These are phyloP conservation scores for Gymnothorax javanicus DNA, from an alignment of 2,797 vertebrate species.

Conservation along the genomic window DNA sequence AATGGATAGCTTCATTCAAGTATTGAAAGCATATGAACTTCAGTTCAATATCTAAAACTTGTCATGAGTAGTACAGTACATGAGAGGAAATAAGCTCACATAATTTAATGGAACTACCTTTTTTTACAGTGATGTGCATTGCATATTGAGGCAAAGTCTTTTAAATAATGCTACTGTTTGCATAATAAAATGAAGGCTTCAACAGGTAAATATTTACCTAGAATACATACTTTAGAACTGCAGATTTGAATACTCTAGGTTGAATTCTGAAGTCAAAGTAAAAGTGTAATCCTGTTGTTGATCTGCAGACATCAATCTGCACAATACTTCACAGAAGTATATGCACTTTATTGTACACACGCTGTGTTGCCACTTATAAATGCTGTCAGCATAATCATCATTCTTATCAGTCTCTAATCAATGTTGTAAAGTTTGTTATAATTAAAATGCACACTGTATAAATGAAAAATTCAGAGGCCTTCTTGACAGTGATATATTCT, in stretches of 20 bases:
- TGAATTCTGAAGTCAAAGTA: neutral
- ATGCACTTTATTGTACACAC: neutral
- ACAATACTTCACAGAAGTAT: neutral
- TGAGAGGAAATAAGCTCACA: too few relatives aligned
- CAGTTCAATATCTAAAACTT: too few relatives aligned
- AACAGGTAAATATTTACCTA: neutral
- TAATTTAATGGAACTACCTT: too few relatives aligned
- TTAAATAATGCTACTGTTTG: neutral
- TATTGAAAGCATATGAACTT: too few relatives aligned
- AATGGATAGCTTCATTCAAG: too few relatives aligned
- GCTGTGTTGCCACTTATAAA: conserved; percentile 14
- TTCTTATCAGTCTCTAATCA: conserved; percentile 65
- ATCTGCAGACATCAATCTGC: neutral
- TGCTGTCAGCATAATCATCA: conserved; percentile 38
- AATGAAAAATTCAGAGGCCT: conserved; percentile 72
- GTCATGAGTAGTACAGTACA: too few relatives aligned
- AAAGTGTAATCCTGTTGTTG: neutral
- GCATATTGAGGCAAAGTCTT: too few relatives aligned
- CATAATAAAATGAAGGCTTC: neutral
- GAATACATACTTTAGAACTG: neutral
- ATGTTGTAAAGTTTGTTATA: conserved; percentile 64
- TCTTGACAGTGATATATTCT: conserved; percentile 75
- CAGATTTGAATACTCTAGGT: neutral
- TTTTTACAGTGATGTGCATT: too few relatives aligned
- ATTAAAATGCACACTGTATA: conserved; percentile 69